phyloP scores from a whole-genome alignment of 1,140 invertebrate species.

The Fopius arisanus region DNA sequence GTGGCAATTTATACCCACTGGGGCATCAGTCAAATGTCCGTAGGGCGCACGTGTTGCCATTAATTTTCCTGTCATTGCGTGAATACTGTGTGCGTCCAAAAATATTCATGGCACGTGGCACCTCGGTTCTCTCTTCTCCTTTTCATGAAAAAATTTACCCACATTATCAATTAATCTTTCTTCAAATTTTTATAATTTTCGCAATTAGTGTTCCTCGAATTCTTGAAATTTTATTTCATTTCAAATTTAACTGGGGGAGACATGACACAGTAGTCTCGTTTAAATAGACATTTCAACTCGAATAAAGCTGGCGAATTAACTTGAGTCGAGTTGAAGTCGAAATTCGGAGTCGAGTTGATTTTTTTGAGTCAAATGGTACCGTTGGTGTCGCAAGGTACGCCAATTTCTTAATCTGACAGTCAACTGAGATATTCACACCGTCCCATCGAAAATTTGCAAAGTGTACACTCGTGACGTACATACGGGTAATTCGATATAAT shows the following conservation, averaged over 20 bases:
- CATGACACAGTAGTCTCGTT: no score
- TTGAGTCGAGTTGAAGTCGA: no score
- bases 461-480: slow-evolving; percentile 38
- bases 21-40: slow-evolving; percentile 44
- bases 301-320: no score
- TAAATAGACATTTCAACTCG: no score
- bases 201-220: no score
- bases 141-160: background rate
- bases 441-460: background rate
- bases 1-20: slow-evolving; percentile 47
- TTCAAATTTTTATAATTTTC: background rate
- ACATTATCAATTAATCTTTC: background rate
- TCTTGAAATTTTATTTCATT: no score
- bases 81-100: slow-evolving; percentile 51
- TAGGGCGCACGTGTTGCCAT: slow-evolving; percentile 58
- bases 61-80: slow-evolving; percentile 60
- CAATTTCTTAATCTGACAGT: background rate
- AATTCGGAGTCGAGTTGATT: no score
- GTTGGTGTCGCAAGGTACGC: no score
- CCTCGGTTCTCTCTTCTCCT: background rate
- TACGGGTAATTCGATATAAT: slow-evolving; percentile 60
- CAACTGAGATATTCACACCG: background rate
- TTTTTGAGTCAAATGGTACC: no score
- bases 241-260: no score
- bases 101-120: slow-evolving; percentile 57